Conservation (phyloP, 2,888 invertebrate species). For the Caenorhabditis wallacei region DNA sequence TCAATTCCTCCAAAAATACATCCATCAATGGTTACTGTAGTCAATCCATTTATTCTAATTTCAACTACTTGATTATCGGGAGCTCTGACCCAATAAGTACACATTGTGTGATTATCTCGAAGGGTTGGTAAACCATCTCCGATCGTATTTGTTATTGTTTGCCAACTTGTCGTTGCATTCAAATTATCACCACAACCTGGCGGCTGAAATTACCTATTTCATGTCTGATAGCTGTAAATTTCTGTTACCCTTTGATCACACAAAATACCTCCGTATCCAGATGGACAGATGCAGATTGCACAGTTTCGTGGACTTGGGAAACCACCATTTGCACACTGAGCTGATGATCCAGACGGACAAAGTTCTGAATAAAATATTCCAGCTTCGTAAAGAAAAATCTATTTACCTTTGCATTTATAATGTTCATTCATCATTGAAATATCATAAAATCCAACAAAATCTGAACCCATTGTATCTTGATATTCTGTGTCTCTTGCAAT, state of each 20-base stretch:
- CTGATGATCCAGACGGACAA: constrained; percentile 63
- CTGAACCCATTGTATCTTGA: constrained; percentile 77
- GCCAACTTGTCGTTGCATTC: constrained; percentile 54
- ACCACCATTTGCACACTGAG: constrained; percentile 77
- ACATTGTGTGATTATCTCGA: constrained; percentile 60
- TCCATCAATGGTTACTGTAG: constrained; percentile 73
- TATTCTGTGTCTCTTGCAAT: constrained; percentile 69
- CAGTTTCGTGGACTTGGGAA: constrained; percentile 77
- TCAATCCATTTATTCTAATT: constrained; percentile 68
- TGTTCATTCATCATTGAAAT: constrained; percentile 81
- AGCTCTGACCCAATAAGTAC: constrained; percentile 70
- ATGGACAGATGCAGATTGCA: constrained; percentile 76
- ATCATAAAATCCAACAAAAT: constrained; percentile 76
- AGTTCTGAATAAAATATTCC: constrained; percentile 41
- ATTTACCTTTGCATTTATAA: constrained; percentile 76
- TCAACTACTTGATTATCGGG: constrained; percentile 69
- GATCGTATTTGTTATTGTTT: constrained; percentile 52
- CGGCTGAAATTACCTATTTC: constrained; percentile 49
- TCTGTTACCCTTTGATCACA: constrained; percentile 68
- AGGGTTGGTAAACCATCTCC: constrained; percentile 61
- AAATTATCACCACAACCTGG: constrained; percentile 65
- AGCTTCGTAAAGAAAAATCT: not conserved
- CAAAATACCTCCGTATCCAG: constrained; percentile 75
- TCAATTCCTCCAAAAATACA: constrained; percentile 80
- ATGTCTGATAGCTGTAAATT: not conserved